Percentiles rank a stretch among this genome's conserved stretches.
These are phyloP conservation scores for Drosophila nigromelanica DNA, from an alignment of 1,140 invertebrate genomes.

Conservation along the genomic window DNA sequence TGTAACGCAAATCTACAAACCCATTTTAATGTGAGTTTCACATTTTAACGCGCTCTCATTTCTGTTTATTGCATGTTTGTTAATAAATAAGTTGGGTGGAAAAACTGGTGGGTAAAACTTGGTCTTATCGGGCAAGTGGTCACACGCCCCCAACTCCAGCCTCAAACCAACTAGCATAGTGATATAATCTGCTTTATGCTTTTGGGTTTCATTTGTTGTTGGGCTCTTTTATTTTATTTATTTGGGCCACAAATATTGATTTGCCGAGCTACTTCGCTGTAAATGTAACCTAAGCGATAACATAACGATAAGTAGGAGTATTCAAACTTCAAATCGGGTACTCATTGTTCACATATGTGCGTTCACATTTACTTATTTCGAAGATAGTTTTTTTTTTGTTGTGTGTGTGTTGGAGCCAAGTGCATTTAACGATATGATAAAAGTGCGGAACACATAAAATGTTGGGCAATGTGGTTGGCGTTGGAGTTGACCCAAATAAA, in stretches of 20 bases:
- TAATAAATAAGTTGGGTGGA: conserved; percentile 37
- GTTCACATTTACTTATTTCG: neutral
- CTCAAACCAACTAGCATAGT: conserved; percentile 1
- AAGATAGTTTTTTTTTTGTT: conserved; percentile 31
- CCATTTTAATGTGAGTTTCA: neutral
- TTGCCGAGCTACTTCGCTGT: conserved; percentile 39
- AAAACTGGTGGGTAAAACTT: neutral
- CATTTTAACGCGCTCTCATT: neutral
- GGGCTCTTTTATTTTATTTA: conserved; percentile 41
- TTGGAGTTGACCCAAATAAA: conserved; percentile 52
- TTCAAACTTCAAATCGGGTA: conserved; percentile 17
- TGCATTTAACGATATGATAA: conserved; percentile 78
- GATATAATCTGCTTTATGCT: conserved; percentile 46
- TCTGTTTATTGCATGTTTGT: conserved; percentile 14
- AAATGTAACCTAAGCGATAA: conserved; percentile 61
- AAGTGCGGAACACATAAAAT: conserved; percentile 27
- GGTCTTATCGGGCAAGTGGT: conserved; percentile 54
- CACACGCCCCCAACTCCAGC: conserved; percentile 25
- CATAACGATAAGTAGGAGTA: conserved; percentile 37
- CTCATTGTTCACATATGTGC: conserved; percentile 17
- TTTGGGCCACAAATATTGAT: conserved; percentile 76
- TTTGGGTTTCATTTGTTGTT: conserved; percentile 23
- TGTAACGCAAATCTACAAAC: neutral
- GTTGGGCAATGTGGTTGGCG: conserved; percentile 36
- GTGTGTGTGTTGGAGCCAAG: conserved; percentile 52